phyloP scores from a whole-genome alignment of 2,888 invertebrate species.

The Calephelis perditalis region DNA sequence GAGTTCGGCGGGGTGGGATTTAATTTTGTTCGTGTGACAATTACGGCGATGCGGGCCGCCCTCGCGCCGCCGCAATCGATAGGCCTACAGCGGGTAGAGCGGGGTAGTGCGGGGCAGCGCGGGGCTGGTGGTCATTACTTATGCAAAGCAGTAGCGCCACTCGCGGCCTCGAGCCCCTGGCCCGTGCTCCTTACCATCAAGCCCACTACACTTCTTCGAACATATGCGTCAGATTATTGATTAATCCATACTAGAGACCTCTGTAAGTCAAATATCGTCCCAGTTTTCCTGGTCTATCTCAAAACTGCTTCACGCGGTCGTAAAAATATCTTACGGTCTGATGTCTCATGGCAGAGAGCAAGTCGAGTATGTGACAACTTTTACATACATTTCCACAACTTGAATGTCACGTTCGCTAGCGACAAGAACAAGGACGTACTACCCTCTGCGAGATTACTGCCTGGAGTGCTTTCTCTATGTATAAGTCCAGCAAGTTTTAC shows the following conservation, averaged over 20 bases:
- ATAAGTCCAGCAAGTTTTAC: too few relatives aligned
- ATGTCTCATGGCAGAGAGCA: too few relatives aligned
- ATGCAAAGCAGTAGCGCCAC: slow-evolving; percentile 70
- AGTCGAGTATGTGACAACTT: too few relatives aligned
- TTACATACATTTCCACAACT: too few relatives aligned
- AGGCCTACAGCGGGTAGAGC: slow-evolving; percentile 81
- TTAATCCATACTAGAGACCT: slow-evolving; percentile 33
- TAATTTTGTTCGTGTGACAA: slow-evolving; percentile 74
- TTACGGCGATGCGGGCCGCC: slow-evolving; percentile 75
- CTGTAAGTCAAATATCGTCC: neutral
- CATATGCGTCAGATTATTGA: slow-evolving; percentile 33
- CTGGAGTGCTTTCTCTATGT: too few relatives aligned
- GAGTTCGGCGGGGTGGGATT: slow-evolving; percentile 59
- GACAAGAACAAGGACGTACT: too few relatives aligned
- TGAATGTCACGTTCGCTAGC: too few relatives aligned
- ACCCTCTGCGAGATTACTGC: too few relatives aligned
- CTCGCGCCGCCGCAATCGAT: slow-evolving; percentile 83
- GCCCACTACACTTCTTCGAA: slow-evolving; percentile 33
- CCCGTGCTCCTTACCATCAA: slow-evolving; percentile 21
- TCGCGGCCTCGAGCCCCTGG: slow-evolving; percentile 22
- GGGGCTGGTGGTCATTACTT: slow-evolving; percentile 60
- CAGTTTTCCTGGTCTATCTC: neutral
- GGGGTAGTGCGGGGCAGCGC: slow-evolving; percentile 41
- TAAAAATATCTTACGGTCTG: too few relatives aligned
- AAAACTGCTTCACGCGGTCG: too few relatives aligned